phyloP scores from a whole-genome alignment of 2,797 vertebrate genomes.

The Oryzias dopingdopingensis region DNA sequence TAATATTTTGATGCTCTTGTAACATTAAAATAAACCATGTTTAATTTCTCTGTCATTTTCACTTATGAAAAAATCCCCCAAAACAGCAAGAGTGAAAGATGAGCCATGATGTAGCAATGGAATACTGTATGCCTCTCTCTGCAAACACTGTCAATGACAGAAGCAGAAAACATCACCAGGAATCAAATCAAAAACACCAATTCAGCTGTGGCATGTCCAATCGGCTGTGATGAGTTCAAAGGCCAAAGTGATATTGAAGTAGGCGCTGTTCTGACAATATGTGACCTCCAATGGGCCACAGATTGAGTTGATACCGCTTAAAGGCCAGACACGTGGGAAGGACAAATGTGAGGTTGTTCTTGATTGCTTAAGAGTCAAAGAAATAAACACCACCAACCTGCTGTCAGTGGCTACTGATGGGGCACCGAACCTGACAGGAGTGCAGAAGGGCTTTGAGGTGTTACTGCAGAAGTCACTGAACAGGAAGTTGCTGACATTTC shows the following conservation, averaged over 20 bases:
- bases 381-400: neutral
- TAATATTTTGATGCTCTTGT: no score
- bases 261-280: neutral
- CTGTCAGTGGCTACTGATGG: conserved; percentile 44
- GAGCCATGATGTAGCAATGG: no score
- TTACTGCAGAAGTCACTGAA: conserved; percentile 37
- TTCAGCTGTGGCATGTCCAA: neutral
- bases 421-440: conserved; percentile 29
- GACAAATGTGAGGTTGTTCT: neutral
- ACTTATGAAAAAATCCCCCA: no score
- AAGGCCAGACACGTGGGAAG: neutral
- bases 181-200: neutral
- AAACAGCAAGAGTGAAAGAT: no score
- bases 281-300: neutral
- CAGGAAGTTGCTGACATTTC: conserved; percentile 27
- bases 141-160: neutral
- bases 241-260: neutral
- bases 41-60: no score
- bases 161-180: neutral
- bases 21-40: no score
- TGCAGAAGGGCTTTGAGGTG: conserved; percentile 35
- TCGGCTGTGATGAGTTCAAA: neutral
- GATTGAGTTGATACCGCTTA: conserved; percentile 1
- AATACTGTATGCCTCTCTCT: no score
- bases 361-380: conserved; percentile 1